Percentiles rank a stretch among this genome's conserved stretches.
These are phyloP conservation scores for Pica pica DNA, from an alignment of 2,113 vertebrate genomes.

Conservation along the genomic window DNA sequence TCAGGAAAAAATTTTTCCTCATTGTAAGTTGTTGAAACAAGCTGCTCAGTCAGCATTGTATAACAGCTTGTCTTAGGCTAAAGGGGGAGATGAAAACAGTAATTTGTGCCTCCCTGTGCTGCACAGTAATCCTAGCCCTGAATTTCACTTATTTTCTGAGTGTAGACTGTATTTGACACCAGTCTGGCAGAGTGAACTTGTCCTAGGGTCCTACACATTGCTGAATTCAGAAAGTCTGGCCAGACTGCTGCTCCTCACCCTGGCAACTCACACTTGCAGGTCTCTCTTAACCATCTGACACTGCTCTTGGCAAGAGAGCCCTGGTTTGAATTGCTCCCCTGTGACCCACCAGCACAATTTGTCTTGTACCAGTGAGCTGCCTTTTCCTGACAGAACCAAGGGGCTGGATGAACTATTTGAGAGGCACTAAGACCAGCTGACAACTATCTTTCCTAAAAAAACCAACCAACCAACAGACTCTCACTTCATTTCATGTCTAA, in stretches of 20 bases:
- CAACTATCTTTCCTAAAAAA: not conserved
- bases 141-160: not conserved
- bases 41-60: not conserved
- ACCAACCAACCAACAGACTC: not conserved
- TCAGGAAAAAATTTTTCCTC: not conserved
- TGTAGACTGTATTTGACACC: fast-evolving
- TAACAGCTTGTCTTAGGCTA: not conserved
- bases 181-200: not conserved
- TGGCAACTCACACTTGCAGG: not conserved
- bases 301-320: not conserved
- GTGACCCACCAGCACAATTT: not conserved
- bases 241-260: not conserved
- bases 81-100: not conserved
- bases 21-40: not conserved
- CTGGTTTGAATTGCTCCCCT: not conserved
- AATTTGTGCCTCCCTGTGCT: not conserved
- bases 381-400: not conserved
- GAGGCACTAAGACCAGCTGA: not conserved
- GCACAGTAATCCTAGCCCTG: not conserved
- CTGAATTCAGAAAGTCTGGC: not conserved
- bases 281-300: not conserved
- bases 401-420: not conserved
- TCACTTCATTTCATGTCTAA: not conserved
- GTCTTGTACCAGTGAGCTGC: not conserved
- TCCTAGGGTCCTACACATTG: fast-evolving